These are phyloP conservation scores for Bostrychus sinensis DNA, from an alignment of 2,113 vertebrate species.

Conservation along the genomic window DNA sequence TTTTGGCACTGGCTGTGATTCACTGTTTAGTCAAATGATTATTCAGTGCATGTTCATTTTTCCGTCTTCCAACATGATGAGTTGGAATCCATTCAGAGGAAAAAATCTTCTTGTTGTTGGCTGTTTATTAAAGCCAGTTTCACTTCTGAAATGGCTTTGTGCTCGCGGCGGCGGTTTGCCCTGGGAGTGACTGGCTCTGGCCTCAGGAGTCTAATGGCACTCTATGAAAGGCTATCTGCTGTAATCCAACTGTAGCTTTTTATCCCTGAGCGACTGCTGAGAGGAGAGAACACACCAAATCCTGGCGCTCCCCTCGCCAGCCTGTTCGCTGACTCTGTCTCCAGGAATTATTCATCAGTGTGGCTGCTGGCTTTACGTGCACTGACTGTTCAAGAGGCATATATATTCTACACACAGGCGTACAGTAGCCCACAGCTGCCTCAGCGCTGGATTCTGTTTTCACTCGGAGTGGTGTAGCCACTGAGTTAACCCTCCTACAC, in stretches of 20 bases:
- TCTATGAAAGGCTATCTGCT: slow-evolving; percentile 32
- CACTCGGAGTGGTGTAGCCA: not conserved
- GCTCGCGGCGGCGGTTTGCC: not conserved
- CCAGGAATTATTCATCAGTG: slow-evolving; percentile 30
- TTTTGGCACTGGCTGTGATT: slow-evolving; percentile 8
- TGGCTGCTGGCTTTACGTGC: slow-evolving; percentile 25
- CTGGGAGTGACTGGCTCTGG: slow-evolving; percentile 16
- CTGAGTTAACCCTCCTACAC: too few species aligned
- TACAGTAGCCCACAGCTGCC: not conserved
- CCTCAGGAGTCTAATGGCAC: slow-evolving; percentile 22
- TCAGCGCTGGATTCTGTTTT: too few species aligned
- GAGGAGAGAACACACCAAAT: slow-evolving; percentile 32
- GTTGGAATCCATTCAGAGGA: not conserved
- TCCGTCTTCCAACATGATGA: not conserved
- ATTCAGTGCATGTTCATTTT: slow-evolving; percentile 25
- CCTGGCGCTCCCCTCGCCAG: slow-evolving; percentile 10
- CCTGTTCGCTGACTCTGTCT: not conserved
- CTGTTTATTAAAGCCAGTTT: not conserved
- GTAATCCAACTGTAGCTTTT: slow-evolving; percentile 35
- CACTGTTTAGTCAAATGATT: slow-evolving; percentile 8
- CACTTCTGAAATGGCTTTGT: not conserved
- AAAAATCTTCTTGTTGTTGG: not conserved
- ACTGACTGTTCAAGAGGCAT: slow-evolving; percentile 20
- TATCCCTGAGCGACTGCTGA: slow-evolving; percentile 36
- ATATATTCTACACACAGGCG: not conserved